phyloP scores from a whole-genome alignment of 35 echinoderm and acorn worm genomes.

The Lytechinus pictus region DNA sequence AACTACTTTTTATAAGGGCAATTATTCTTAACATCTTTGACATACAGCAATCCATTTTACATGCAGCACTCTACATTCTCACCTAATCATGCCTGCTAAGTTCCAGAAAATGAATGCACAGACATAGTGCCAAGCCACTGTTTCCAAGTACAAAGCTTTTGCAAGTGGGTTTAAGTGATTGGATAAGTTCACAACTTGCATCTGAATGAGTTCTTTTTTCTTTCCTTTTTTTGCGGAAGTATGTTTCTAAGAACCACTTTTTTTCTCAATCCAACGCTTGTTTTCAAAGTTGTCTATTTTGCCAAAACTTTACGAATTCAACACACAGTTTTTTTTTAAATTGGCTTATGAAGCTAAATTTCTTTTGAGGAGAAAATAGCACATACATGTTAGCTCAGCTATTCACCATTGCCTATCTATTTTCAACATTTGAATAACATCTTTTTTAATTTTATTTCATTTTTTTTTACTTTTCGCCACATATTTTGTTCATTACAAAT shows the following conservation, averaged over 20 bases:
- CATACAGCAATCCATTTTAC: background rate
- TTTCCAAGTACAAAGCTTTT: background rate
- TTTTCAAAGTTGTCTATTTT: background rate
- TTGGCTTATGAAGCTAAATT: no score
- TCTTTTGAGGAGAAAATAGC: no score
- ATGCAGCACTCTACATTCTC: background rate
- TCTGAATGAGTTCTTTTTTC: background rate
- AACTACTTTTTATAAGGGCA: slow-evolving; percentile 13
- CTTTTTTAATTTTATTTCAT: no score
- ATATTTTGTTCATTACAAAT: no score
- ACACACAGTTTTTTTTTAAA: no score
- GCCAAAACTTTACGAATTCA: background rate
- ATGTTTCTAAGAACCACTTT: background rate
- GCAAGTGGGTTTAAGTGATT: background rate
- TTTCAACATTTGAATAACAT: no score
- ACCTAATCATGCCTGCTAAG: background rate
- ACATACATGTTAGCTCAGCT: no score
- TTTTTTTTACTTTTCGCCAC: no score
- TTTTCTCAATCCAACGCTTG: background rate
- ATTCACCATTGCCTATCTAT: no score
- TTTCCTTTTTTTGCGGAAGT: background rate
- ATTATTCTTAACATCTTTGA: slow-evolving; percentile 20
- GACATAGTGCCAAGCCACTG: background rate
- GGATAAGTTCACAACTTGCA: background rate
- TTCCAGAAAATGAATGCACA: background rate